Evolutionary conservation across 2,888 invertebrate genomes (phyloP).

Genomic region (Magallana nippona): DNA sequence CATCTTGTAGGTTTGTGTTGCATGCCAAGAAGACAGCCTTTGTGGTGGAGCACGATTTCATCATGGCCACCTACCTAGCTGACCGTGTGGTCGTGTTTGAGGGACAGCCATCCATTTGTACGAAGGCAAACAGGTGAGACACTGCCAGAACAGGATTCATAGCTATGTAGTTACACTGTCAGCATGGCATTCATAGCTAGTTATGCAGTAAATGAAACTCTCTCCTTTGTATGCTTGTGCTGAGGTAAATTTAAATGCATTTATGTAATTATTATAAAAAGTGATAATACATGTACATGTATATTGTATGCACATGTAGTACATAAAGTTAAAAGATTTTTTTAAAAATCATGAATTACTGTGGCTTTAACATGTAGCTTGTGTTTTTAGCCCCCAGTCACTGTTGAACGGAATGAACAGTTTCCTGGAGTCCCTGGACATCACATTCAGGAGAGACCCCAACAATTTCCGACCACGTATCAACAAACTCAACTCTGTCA

Average conservation of each 20-base stretch:
- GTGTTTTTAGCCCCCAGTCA: conserved; percentile 85
- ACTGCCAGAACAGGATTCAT: too few relatives aligned
- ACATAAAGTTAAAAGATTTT: too few relatives aligned
- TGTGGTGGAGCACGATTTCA: conserved; percentile 99
- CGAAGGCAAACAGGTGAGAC: conserved; percentile 88
- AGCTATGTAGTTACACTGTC: too few relatives aligned
- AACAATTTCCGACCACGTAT: conserved; percentile 99
- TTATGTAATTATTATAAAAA: too few relatives aligned
- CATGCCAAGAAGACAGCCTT: conserved; percentile 99
- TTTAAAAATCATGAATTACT: too few relatives aligned
- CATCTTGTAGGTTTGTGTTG: conserved; percentile 88
- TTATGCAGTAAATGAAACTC: too few relatives aligned
- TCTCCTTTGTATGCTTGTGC: too few relatives aligned
- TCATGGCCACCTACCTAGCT: conserved; percentile 99
- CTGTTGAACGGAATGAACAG: conserved; percentile 98
- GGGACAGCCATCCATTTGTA: conserved; percentile 93
- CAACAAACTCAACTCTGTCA: conserved; percentile 97
- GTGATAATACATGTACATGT: too few relatives aligned
- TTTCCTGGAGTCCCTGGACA: conserved; percentile 95
- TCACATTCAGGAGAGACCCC: conserved; percentile 98
- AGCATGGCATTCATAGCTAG: too few relatives aligned
- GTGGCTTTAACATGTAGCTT: too few relatives aligned
- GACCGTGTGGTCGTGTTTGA: conserved; percentile 99
- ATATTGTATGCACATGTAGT: too few relatives aligned
- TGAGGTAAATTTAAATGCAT: too few relatives aligned